phyloP scores from a whole-genome alignment of 2,113 vertebrate species.

The Poeciliopsis turrubarensis region DNA sequence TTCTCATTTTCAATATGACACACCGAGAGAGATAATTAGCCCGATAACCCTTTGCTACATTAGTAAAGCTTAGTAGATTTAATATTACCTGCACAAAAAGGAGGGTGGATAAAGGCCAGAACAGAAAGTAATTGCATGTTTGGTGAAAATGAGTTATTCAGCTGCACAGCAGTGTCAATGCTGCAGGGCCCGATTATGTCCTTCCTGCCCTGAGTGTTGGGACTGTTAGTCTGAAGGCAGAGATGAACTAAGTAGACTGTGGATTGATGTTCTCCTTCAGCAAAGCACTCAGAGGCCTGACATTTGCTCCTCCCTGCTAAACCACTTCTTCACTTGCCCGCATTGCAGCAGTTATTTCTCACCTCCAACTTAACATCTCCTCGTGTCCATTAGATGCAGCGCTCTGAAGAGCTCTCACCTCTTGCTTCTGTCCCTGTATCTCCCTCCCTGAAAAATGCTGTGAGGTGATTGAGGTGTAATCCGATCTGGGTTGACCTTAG shows the following conservation, averaged over 20 bases:
- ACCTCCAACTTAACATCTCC: constrained; percentile 68
- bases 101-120: constrained; percentile 24
- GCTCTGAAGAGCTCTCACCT: constrained; percentile 37
- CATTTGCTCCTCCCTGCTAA: constrained; percentile 20
- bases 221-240: constrained; percentile 49
- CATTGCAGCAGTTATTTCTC: constrained; percentile 80
- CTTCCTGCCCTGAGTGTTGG: constrained; percentile 31
- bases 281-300: constrained; percentile 69
- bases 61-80: constrained; percentile 23
- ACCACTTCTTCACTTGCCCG: constrained; percentile 67
- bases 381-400: constrained; percentile 58
- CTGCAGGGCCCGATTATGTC: constrained; percentile 40
- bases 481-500: constrained; percentile 27
- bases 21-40: constrained; percentile 7
- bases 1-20: neutral
- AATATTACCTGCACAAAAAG: constrained; percentile 21
- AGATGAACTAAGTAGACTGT: constrained; percentile 62
- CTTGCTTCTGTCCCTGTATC: constrained; percentile 26
- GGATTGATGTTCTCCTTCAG: constrained; percentile 69
- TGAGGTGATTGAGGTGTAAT: constrained; percentile 44
- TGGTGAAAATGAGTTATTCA: constrained; percentile 37
- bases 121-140: constrained; percentile 39
- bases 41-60: neutral
- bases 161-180: constrained; percentile 7
- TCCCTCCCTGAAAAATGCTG: constrained; percentile 42